Evolutionary conservation across 2,113 vertebrate species (phyloP).

Genomic region (Pteropus alecto): DNA sequence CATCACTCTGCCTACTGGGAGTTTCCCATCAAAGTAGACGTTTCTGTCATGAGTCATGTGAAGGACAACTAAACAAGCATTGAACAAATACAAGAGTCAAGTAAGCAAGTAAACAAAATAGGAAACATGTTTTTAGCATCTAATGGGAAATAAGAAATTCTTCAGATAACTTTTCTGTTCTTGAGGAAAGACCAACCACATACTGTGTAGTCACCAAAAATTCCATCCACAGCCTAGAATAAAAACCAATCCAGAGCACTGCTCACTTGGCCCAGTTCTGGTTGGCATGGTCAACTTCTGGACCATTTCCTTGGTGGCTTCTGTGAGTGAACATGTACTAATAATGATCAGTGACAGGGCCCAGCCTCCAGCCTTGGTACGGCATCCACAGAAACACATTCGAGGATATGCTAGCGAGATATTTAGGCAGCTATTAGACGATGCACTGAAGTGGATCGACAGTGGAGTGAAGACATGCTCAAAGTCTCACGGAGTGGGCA

Average conservation of each 20-base stretch:
- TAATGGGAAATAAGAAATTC: slow-evolving; percentile 41
- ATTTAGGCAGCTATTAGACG: background rate
- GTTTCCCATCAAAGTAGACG: background rate
- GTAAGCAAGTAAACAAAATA: slow-evolving; percentile 29
- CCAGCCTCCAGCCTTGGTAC: background rate
- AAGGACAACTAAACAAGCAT: background rate
- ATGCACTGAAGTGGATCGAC: background rate
- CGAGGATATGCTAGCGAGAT: background rate
- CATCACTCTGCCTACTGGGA: fast-evolving
- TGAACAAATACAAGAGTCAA: background rate
- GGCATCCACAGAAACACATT: background rate
- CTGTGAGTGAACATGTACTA: background rate
- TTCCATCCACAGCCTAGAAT: background rate
- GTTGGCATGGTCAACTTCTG: background rate
- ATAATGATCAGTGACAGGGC: background rate
- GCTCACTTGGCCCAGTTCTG: background rate
- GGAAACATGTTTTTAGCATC: slow-evolving; percentile 26
- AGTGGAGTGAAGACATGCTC: background rate
- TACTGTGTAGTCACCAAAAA: background rate
- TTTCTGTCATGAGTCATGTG: background rate
- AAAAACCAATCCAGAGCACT: background rate
- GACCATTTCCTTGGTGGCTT: background rate
- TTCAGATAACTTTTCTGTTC: slow-evolving; percentile 33
- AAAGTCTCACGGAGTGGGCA: background rate
- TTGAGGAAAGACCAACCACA: slow-evolving; percentile 13